These are phyloP conservation scores for Holothuria leucospilota DNA, from an alignment of 53 echinoderm and acorn worm species.

Conservation along the genomic window DNA sequence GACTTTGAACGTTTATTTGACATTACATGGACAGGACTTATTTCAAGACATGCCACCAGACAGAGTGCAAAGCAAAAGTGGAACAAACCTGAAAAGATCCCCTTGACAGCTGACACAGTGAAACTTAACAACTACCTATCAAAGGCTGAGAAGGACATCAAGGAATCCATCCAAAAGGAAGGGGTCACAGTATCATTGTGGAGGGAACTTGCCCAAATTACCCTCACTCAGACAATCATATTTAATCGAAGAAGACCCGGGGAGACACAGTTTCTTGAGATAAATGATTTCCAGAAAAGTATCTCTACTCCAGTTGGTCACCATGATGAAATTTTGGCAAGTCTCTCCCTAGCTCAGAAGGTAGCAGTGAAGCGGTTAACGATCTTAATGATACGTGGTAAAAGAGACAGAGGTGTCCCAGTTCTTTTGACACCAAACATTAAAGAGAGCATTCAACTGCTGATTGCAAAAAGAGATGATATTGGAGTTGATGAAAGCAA, in stretches of 20 bases:
- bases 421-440: slow-evolving; percentile 8
- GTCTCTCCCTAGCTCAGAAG: slow-evolving; percentile 4
- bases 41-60: slow-evolving; percentile 41
- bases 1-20: slow-evolving; percentile 40
- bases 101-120: slow-evolving; percentile 48
- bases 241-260: slow-evolving; percentile 42
- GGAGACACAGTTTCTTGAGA: slow-evolving; percentile 36
- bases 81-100: slow-evolving; percentile 25
- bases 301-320: background rate
- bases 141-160: background rate
- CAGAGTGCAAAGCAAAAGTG: slow-evolving; percentile 42
- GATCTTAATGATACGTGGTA: slow-evolving; percentile 8
- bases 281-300: slow-evolving; percentile 4
- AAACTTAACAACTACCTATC: slow-evolving; percentile 30
- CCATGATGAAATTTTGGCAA: slow-evolving; percentile 20
- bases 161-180: background rate
- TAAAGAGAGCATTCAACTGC: slow-evolving; percentile 23
- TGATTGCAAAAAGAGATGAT: background rate
- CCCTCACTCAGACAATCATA: slow-evolving; percentile 46
- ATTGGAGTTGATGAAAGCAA: slow-evolving; percentile 26
- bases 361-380: background rate
- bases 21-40: slow-evolving; percentile 28
- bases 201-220: slow-evolving; percentile 17
- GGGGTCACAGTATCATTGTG: background rate
- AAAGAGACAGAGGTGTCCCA: slow-evolving; percentile 34